These are phyloP conservation scores for Drosophila testacea DNA, from an alignment of 2,888 invertebrate species.

Conservation along the genomic window DNA sequence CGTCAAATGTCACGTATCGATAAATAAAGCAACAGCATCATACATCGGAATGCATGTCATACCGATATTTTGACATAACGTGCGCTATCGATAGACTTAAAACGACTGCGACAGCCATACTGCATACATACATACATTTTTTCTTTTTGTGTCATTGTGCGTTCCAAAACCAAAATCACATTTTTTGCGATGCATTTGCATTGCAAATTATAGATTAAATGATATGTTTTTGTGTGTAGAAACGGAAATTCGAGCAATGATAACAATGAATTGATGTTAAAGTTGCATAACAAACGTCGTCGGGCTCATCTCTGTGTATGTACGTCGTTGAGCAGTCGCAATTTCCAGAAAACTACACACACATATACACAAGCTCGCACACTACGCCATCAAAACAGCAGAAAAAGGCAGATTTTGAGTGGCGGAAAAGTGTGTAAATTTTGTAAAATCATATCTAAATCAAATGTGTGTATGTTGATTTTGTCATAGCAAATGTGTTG, in stretches of 20 bases:
- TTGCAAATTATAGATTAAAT: slow-evolving; percentile 61
- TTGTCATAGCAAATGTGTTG: slow-evolving; percentile 67
- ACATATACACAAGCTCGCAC: slow-evolving; percentile 38
- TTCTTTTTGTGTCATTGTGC: slow-evolving; percentile 77
- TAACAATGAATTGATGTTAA: slow-evolving; percentile 70
- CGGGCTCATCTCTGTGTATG: slow-evolving; percentile 63
- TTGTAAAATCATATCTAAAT: slow-evolving; percentile 33
- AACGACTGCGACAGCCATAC: slow-evolving; percentile 58
- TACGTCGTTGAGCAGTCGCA: slow-evolving; percentile 63
- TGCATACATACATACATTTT: slow-evolving; percentile 67
- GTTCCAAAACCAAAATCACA: slow-evolving; percentile 68
- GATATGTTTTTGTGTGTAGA: slow-evolving; percentile 60
- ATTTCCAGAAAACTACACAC: slow-evolving; percentile 76
- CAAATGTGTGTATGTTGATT: slow-evolving; percentile 56
- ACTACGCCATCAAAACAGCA: slow-evolving; percentile 65
- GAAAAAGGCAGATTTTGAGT: slow-evolving; percentile 44
- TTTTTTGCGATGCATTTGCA: slow-evolving; percentile 70
- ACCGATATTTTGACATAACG: slow-evolving; percentile 27
- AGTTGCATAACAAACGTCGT: slow-evolving; percentile 75
- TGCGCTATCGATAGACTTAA: slow-evolving; percentile 41
- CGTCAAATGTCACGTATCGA: slow-evolving; percentile 4
- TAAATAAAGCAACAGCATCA: background rate
- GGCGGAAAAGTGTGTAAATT: slow-evolving; percentile 62
- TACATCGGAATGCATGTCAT: slow-evolving; percentile 7
- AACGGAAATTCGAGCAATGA: slow-evolving; percentile 51